Conservation (phyloP, 2,888 invertebrate genomes). For the Cenopis cana region DNA sequence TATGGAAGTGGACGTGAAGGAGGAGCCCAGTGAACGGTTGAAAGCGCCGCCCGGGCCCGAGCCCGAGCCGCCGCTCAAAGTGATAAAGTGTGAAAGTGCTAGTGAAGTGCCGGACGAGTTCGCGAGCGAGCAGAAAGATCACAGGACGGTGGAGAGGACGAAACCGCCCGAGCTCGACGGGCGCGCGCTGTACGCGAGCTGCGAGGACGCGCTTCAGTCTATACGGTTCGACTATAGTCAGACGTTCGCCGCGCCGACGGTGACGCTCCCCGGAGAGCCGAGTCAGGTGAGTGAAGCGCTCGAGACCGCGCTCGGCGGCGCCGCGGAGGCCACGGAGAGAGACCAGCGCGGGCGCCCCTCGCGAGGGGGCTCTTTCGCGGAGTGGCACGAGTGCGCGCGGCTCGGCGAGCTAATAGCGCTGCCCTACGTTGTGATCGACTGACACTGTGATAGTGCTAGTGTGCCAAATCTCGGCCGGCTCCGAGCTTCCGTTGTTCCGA, state of each 20-base stretch:
- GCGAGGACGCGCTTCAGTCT: conserved; percentile 52
- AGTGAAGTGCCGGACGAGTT: conserved; percentile 50
- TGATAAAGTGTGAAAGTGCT: conserved; percentile 45
- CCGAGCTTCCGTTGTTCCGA: conserved; percentile 57
- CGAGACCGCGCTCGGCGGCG: conserved; percentile 49
- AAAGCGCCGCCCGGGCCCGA: conserved; percentile 66
- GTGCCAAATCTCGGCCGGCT: conserved; percentile 53
- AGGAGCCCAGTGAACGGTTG: conserved; percentile 70
- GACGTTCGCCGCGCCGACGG: conserved; percentile 61
- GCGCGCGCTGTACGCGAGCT: conserved; percentile 59
- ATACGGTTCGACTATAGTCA: conserved; percentile 64
- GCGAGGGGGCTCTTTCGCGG: conserved; percentile 87
- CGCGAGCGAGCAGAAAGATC: conserved; percentile 60
- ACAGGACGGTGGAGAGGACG: conserved; percentile 78
- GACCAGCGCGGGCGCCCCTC: conserved; percentile 66
- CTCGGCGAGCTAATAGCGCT: conserved; percentile 95
- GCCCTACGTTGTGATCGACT: conserved; percentile 99
- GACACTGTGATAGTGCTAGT: conserved; percentile 58
- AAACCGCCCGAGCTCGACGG: conserved; percentile 64
- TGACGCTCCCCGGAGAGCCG: conserved; percentile 53
- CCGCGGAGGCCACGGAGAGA: conserved; percentile 45
- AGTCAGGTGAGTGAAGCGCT: conserved; percentile 46
- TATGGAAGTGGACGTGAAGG: conserved; percentile 44
- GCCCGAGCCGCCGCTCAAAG: conserved; percentile 58
- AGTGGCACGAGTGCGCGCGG: conserved; percentile 96